Evolutionary conservation across 1,140 invertebrate species (phyloP).

Genomic region (Metaphire vulgaris): DNA sequence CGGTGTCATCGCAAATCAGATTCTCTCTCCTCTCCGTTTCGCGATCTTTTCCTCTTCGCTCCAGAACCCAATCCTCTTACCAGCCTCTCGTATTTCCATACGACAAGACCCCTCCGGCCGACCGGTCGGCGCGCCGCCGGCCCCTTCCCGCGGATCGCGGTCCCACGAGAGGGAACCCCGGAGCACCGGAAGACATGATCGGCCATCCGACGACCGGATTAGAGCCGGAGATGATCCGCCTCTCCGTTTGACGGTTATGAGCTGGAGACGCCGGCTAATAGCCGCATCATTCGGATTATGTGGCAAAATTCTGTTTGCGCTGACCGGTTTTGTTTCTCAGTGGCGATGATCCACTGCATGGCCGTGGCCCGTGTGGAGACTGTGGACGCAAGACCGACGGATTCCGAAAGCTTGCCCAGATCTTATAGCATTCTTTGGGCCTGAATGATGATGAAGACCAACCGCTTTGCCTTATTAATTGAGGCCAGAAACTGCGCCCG

Average conservation of each 20-base stretch:
- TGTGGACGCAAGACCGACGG: too few relatives aligned
- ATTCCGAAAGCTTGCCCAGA: too few relatives aligned
- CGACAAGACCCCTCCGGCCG: not conserved
- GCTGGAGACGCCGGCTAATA: not conserved
- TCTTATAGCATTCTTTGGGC: too few relatives aligned
- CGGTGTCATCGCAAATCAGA: not conserved
- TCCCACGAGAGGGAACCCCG: not conserved
- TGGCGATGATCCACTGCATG: too few relatives aligned
- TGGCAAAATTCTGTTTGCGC: not conserved
- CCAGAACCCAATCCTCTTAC: not conserved
- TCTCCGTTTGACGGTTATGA: not conserved
- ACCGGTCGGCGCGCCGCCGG: too few relatives aligned
- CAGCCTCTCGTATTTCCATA: not conserved
- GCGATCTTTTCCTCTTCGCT: not conserved
- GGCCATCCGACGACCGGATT: not conserved
- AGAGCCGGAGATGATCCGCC: not conserved
- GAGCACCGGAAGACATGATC: not conserved
- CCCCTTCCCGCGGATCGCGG: not conserved
- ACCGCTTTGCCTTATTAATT: too few relatives aligned
- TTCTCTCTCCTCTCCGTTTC: not conserved
- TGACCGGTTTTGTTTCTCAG: too few relatives aligned
- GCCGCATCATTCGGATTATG: not conserved
- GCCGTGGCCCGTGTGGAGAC: too few relatives aligned
- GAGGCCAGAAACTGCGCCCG: too few relatives aligned
- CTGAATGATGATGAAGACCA: too few relatives aligned